phyloP scores from a whole-genome alignment of 2,797 vertebrate genomes.

The Arctocebus calabarensis region DNA sequence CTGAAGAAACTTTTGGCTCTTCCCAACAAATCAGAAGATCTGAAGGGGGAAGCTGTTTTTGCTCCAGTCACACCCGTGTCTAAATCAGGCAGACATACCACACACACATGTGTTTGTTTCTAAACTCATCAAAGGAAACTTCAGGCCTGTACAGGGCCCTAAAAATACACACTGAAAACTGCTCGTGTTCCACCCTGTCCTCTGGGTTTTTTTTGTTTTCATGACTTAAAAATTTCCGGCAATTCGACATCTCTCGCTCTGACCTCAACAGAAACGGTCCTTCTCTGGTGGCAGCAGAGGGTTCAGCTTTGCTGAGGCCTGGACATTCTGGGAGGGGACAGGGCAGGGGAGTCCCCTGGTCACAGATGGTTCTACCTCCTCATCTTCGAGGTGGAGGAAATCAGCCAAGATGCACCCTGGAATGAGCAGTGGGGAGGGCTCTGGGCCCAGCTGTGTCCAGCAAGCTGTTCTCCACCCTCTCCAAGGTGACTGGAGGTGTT shows the following conservation, averaged over 20 bases:
- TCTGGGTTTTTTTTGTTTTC: neutral
- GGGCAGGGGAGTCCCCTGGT: neutral
- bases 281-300: neutral
- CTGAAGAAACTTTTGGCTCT: slow-evolving; percentile 36
- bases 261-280: neutral
- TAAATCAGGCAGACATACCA: neutral
- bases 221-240: slow-evolving; percentile 5
- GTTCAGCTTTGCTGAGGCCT: neutral
- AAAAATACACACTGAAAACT: slow-evolving; percentile 60
- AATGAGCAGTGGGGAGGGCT: accelerated
- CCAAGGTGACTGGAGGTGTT: accelerated
- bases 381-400: neutral
- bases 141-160: slow-evolving; percentile 18
- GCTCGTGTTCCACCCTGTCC: neutral
- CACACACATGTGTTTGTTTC: slow-evolving; percentile 63
- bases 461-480: too few relatives aligned
- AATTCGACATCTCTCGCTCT: neutral
- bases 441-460: neutral
- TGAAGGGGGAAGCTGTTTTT: neutral
- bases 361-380: neutral
- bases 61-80: neutral
- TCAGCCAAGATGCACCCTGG: neutral
- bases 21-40: neutral
- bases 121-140: slow-evolving; percentile 49
- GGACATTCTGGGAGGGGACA: accelerated